These are phyloP conservation scores for Sminthurinus aureus DNA, from an alignment of 2,888 invertebrate species.

Conservation along the genomic window DNA sequence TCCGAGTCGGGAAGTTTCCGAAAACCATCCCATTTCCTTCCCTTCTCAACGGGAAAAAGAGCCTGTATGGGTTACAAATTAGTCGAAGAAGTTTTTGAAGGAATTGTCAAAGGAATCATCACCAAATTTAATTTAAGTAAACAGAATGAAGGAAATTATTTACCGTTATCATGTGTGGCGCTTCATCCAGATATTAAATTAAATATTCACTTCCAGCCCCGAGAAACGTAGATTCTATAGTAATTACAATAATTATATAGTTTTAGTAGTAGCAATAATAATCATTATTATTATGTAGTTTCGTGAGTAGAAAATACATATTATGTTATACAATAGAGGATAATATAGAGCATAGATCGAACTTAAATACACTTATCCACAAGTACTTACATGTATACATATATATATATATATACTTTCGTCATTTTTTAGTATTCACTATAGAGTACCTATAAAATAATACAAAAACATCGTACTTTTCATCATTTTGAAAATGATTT, in stretches of 20 bases:
- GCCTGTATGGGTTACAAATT: slow-evolving; percentile 85
- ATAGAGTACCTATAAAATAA: no score
- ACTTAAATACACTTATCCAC: no score
- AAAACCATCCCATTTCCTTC: slow-evolving; percentile 79
- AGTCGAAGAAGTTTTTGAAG: slow-evolving; percentile 73
- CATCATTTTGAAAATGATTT: no score
- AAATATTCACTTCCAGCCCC: slow-evolving; percentile 49
- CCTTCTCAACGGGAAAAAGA: slow-evolving; percentile 86
- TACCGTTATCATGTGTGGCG: slow-evolving; percentile 58
- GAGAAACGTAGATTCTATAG: neutral
- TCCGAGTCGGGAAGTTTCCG: slow-evolving; percentile 65
- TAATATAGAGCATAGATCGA: no score
- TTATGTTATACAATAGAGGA: neutral
- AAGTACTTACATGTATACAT: no score
- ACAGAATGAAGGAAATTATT: slow-evolving; percentile 44
- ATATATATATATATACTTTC: no score
- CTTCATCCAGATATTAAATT: slow-evolving; percentile 54
- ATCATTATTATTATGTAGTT: neutral
- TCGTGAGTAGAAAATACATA: neutral
- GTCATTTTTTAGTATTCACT: no score
- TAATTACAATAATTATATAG: neutral
- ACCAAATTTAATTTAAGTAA: slow-evolving; percentile 50
- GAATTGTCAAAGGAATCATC: slow-evolving; percentile 50
- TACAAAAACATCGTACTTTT: no score
- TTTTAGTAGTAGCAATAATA: neutral